Conservation (phyloP, 1,140 invertebrate species). For the Centruroides sculpturatus region DNA sequence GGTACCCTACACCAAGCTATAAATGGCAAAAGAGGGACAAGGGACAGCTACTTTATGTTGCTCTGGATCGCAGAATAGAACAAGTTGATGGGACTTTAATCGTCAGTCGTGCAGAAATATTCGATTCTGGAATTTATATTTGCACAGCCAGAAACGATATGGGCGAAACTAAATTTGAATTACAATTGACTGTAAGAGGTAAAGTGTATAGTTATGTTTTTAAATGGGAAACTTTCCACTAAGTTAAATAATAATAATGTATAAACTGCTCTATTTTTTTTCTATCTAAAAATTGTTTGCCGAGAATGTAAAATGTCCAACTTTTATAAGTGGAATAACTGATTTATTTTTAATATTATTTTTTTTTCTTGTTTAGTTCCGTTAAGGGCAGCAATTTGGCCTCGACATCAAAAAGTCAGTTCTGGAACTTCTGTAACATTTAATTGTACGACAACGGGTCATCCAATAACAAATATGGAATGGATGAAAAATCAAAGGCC, state of each 20-base stretch:
- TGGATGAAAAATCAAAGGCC: constrained; percentile 29
- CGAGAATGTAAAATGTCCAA: too few species aligned
- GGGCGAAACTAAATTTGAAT: constrained; percentile 22
- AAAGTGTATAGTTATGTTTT: neutral
- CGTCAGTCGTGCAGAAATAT: constrained; percentile 24
- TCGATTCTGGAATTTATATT: constrained; percentile 28
- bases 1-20: constrained; percentile 21
- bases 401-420: constrained; percentile 26
- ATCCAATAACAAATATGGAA: constrained; percentile 24
- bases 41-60: constrained; percentile 9
- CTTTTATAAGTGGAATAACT: too few species aligned
- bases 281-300: too few species aligned
- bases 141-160: constrained; percentile 28
- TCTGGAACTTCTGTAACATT: constrained; percentile 24
- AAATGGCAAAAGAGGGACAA: constrained; percentile 16
- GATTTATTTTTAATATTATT: too few species aligned
- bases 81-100: constrained; percentile 21
- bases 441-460: constrained; percentile 27
- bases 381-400: constrained; percentile 23
- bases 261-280: too few species aligned
- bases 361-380: constrained; percentile 18
- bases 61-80: constrained; percentile 5
- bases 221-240: too few species aligned
- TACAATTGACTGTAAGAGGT: constrained; percentile 11
- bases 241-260: too few species aligned